Base-by-base conservation (phyloP, 1,140 invertebrate genomes). In the Bradynema listronoti region DNA sequence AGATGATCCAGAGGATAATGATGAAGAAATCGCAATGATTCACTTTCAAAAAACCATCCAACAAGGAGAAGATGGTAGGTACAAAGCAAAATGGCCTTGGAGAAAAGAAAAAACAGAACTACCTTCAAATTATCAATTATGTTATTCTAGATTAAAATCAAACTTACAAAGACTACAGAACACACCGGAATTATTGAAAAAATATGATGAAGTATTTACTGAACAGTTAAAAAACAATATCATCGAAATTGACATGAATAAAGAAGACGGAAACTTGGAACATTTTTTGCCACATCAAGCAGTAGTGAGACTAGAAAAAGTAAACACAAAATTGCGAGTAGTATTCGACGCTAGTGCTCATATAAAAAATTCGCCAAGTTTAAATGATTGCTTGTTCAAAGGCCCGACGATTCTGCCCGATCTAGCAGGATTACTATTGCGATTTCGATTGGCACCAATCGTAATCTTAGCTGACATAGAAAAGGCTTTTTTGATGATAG, bases 321-420 rank as follows among this genome's bases (percentile, higher is more conserved):
- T 19, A n/a, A 73, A 77, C 1, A 76, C 78, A 1, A 77, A 80
- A 61, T 45, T 76, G 0, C 63, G 80, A 0, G 62, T 75, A 9
- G 79, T 81, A 2, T 79, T 78, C 51, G 78, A 80, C 62, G 77
- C 70, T 0, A 78, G 75, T 6, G 69, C 64, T 9, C 64, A 77
- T 54, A 39, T 60, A 0, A 50, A 33, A 19, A 32, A 32, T 6
- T 67, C 65, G 36, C 30, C 34, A 4, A 73, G 71, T 2, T 53
- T 80, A 41, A 80, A 80, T 54, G 72, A 80, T 47, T 63, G 43
- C 24, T 24, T 79, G 1, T 72, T 58, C 27, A 56, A 22, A 11
- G 68, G 68, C 1, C 66, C 66, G n/a, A 14, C 39, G 4, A 11
- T 71, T 3, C 59, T 72, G 7, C 68, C 68, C 14, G 34, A 65